These are phyloP conservation scores for Avahi laniger DNA, from an alignment of 2,797 vertebrate genomes.

Conservation along the genomic window DNA sequence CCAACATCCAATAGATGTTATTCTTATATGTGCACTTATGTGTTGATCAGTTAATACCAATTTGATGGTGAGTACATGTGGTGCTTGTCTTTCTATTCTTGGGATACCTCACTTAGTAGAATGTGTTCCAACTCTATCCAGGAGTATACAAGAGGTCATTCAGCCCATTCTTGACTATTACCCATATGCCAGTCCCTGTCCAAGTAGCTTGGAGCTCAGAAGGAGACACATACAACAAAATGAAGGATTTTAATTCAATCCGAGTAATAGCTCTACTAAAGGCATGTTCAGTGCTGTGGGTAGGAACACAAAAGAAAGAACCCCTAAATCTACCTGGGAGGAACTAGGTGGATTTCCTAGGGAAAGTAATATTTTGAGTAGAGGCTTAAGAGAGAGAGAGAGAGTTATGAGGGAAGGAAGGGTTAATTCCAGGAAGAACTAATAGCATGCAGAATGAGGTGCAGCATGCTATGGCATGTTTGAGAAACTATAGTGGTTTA, in stretches of 20 bases:
- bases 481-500: neutral
- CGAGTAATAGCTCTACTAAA: neutral
- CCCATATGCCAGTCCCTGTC: neutral
- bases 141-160: no score
- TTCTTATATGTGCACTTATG: no score
- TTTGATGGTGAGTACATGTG: no score
- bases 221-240: neutral
- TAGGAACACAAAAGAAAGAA: neutral
- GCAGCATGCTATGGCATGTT: neutral
- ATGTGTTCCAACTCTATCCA: no score
- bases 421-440: neutral
- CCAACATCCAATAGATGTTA: no score
- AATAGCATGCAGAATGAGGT: neutral
- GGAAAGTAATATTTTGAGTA: neutral
- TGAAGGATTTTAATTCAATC: neutral
- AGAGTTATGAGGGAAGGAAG: neutral
- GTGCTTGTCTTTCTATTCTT: no score
- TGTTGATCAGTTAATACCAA: no score
- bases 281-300: neutral
- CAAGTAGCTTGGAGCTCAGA: neutral
- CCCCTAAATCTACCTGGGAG: neutral
- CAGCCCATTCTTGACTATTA: neutral
- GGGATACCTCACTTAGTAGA: no score
- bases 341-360: neutral
- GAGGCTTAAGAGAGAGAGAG: neutral